A percentile compares a stretch with the other conserved stretches of the same genome.
phyloP scores from a whole-genome alignment of 1,140 invertebrate genomes.

The Venustaconcha ellipsiformis region DNA sequence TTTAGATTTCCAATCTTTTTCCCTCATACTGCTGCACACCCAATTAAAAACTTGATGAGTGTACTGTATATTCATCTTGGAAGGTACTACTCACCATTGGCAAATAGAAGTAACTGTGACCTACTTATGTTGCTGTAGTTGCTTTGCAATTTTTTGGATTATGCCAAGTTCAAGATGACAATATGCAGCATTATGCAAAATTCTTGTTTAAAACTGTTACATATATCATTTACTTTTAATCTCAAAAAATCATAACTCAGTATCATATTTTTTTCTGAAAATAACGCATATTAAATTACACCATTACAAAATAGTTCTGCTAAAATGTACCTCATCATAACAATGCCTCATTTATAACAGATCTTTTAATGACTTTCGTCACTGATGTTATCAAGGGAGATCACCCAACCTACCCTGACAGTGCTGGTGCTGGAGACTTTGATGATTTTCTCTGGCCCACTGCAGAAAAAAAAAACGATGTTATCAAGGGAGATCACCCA shows the following conservation, averaged over 20 bases:
- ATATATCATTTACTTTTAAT: constrained; percentile 1
- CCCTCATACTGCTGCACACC: too few species aligned
- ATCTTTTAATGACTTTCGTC: background rate
- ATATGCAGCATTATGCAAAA: too few species aligned
- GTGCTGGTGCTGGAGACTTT: constrained; percentile 81
- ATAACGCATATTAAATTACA: background rate
- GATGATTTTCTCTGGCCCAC: constrained; percentile 87
- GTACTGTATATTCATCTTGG: too few species aligned
- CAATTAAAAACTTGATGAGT: too few species aligned
- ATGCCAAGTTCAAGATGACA: too few species aligned
- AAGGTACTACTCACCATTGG: too few species aligned
- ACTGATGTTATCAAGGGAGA: background rate
- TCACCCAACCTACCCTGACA: constrained; percentile 73
- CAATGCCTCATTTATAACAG: too few species aligned
- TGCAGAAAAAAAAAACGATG: constrained; percentile 98
- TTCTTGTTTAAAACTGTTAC: background rate
- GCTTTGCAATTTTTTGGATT: too few species aligned
- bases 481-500: background rate
- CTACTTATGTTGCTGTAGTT: too few species aligned
- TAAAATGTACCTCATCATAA: too few species aligned
- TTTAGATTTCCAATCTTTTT: too few species aligned
- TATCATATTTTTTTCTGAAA: background rate
- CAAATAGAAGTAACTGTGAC: too few species aligned
- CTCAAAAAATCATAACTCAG: background rate
- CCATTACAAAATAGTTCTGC: background rate